These are phyloP conservation scores for Bungarus multicinctus DNA, from an alignment of 2,113 vertebrate species.

Conservation along the genomic window DNA sequence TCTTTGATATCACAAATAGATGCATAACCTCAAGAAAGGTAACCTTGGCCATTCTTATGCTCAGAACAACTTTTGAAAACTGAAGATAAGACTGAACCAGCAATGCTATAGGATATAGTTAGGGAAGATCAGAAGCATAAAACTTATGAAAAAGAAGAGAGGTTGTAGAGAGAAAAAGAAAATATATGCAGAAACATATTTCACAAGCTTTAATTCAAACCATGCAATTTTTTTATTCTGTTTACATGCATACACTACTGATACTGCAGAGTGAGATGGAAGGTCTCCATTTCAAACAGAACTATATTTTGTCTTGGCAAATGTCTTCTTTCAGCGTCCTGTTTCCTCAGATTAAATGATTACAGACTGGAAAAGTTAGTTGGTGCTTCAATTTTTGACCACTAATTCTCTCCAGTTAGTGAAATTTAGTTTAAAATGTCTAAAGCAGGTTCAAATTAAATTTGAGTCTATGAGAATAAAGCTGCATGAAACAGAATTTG, in stretches of 20 bases:
- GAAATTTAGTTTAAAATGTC: neutral
- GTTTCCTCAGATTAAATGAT: neutral
- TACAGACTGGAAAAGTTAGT: too few species aligned
- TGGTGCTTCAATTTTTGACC: neutral
- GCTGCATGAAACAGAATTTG: neutral
- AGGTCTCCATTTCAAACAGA: neutral
- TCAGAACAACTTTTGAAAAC: slow-evolving; percentile 29
- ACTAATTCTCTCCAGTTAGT: neutral
- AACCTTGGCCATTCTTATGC: neutral
- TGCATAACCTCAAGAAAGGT: slow-evolving; percentile 2
- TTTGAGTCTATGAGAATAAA: neutral
- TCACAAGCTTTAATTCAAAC: slow-evolving; percentile 12
- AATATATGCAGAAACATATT: slow-evolving; percentile 3
- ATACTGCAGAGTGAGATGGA: neutral
- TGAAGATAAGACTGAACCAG: slow-evolving; percentile 31
- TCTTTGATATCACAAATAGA: slow-evolving; percentile 31
- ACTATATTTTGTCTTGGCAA: neutral
- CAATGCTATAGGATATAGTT: neutral
- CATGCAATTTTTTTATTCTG: neutral
- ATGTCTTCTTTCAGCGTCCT: neutral
- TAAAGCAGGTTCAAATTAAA: neutral
- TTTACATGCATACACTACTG: neutral
- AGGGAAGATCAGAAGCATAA: neutral
- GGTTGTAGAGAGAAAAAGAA: neutral
- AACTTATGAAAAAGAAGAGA: neutral